Evolutionary conservation across 1,140 invertebrate genomes (phyloP), one percentile per base, ranked within the genome.

Genomic region (Sminthurinus signatus): DNA sequence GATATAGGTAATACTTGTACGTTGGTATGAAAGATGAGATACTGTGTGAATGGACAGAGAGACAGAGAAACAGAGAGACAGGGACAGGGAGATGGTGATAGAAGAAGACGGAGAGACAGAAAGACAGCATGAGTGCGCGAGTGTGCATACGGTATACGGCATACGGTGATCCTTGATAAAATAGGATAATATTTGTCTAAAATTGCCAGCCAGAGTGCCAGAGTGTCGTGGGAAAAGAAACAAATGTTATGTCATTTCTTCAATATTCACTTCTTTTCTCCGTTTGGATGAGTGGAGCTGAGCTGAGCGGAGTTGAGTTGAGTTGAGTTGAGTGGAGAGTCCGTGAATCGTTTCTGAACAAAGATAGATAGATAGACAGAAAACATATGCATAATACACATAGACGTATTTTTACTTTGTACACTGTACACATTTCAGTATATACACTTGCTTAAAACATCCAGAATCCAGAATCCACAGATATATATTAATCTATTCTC

Each of bases 151-250:
- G 29, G 14, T 4, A 29, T 23, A 51, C 28, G 50, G 44, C 44
- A 60, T 60, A 50, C 28, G 10, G 51, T 44, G 51, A 56, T 56
- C 51, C 48, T 44, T 43, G 36, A 61, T 51, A 61, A 61, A 65
- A 65, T 65, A 65, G n/a, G n/a, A n/a, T n/a, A n/a, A 65, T 66
- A 44, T 61, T 66, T 29, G 42, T 66, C 23, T 51, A 66, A 66
- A 66, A 56, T 66, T 50, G 58, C 32, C 48, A 55, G 17, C 5
- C 46, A 60, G 48, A 54, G 51, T 56, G 39, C 32, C 52, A 32
- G 50, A 31, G 19, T 61, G 8, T 56, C 64, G 64, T 66, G 64
- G 52, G 64, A 66, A 66, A 4, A 8, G 29, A 36, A 14, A 23
- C 58, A 66, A 60, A 61, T 66, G 64, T 66, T 29, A 60, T 28